Base-by-base conservation (phyloP, 2,888 invertebrate species). In the Sialis lutaria region DNA sequence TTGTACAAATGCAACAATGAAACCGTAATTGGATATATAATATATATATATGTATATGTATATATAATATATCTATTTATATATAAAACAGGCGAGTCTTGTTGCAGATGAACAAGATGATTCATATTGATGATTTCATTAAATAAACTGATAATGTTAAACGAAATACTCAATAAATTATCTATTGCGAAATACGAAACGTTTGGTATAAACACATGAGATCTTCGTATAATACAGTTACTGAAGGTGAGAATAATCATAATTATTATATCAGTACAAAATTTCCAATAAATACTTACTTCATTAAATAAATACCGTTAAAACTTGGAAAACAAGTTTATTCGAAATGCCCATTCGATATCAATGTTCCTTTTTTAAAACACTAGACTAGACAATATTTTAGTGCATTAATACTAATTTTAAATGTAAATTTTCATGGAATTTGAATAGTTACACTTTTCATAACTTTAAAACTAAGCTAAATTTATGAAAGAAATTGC, bases 151-250 rank as follows among this genome's bases (percentile, higher is more conserved):
- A 42, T 42, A 32, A 42, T 22, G 10, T 42, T 42, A 10, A 10
- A 30, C 37, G n/a, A 10, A 37, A 37, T 10, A 10, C 10, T 37
- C 10, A 37, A 37, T 37, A 37, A 37, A 37, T 37, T 37, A 37
- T 12, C 37, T 37, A 37, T 12, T 37, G 37, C n/a, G 9, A 43
- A 43, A 43, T 33, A 43, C 10, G 33, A 32, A 40, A 49, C 49
- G 48, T 50, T 50, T 50, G 45, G 47, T 48, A 50, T 50, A 50
- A 46, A 48, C 41, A 49, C 44, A 45, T 50, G 50, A 50, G 50
- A 50, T 50, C 50, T 50, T 49, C 45, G 42, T 46, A 49, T 49
- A 47, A 49, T 50, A 50, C 48, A 50, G 45, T 43, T 33, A 37
- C 13, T 34, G 33, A 34, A 45, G 32, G 31, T 12, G 30, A 45